Evolutionary conservation across 2,113 vertebrate genomes (phyloP).

Genomic region (Channa argus): DNA sequence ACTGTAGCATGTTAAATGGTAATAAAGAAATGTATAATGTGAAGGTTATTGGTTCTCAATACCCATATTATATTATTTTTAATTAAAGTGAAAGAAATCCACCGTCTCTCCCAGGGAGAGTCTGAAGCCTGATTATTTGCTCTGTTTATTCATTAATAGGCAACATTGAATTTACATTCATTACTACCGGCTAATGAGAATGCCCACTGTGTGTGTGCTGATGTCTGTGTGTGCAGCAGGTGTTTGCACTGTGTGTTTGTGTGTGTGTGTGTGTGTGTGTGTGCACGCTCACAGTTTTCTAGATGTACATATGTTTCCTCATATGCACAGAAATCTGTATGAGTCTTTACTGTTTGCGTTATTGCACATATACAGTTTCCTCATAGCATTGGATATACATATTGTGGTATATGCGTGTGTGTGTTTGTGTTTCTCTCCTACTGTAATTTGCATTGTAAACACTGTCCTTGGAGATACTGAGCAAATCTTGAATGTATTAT

Average conservation of each 20-base stretch:
- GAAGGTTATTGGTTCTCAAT: constrained; percentile 43
- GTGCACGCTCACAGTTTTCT: not conserved
- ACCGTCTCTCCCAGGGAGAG: constrained; percentile 33
- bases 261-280: not conserved
- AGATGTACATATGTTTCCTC: not conserved
- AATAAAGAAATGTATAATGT: constrained; percentile 27
- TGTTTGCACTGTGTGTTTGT: constrained; percentile 1
- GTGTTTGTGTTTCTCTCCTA: not conserved
- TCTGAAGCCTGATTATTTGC: constrained; percentile 50
- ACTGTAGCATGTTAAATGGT: not conserved
- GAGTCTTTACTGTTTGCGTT: not conserved
- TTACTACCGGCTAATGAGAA: constrained; percentile 67
- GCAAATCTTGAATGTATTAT: constrained; percentile 45
- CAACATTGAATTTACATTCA: constrained; percentile 65
- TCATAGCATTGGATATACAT: not conserved
- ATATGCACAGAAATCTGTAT: not conserved
- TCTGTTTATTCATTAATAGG: constrained; percentile 66
- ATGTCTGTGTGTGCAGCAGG: constrained; percentile 1
- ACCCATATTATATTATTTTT: constrained; percentile 43
- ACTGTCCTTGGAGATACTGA: constrained; percentile 28
- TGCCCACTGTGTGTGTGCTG: constrained; percentile 16
- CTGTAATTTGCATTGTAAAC: constrained; percentile 42
- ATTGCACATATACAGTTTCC: not conserved
- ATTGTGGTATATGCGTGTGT: not conserved
- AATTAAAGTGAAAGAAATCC: constrained; percentile 47